Evolutionary conservation across 2,888 invertebrate species (phyloP), one percentile per base, ranked within the genome.

Genomic region (Mythimna impura): DNA sequence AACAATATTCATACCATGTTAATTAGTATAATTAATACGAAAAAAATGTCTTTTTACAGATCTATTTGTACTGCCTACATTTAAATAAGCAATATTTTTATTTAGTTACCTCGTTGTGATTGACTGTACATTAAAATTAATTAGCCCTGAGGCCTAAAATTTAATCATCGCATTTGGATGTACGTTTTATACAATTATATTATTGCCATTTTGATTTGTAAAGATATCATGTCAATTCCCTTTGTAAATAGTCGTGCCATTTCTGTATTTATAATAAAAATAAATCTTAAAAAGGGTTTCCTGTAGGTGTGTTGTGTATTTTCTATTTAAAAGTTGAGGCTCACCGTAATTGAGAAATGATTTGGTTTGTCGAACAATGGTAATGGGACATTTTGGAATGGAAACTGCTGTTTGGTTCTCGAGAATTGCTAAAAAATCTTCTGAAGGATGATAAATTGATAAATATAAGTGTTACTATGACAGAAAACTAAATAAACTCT

Each of bases 211-310:
- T 89, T 90, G 77, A 88, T 90, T 91, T 91, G 80, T 90, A 88
- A 89, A 91, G 88, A 87, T 89, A 93, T 91, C 90, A 93, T 94
- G 96, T 96, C 96, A 96, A 96, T 96, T 95, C 92, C 95, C 90
- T 88, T 89, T 96, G 95, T 95, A 95, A 89, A 96, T 96, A 96
- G 91, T 93, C 88, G 96, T 96, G 96, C 96, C 95, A 96, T 96
- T 93, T 89, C 87, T 92, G 90, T 93, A 92, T 90, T 91, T 89
- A 89, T 90, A 89, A 90, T 86, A 80, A 63, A 76, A 76, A 70
- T 87, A 86, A 87, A 85, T 85, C 74, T 82, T 82, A 87, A 89
- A 88, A 84, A 86, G 88, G 88, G 88, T 91, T 92, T 87, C 86
- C 85, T 88, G 89, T 93, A 91, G 92, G 82, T 90, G 90, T 91